Conservation (phyloP, 1,140 invertebrate genomes). For the Bombyx mandarina region DNA sequence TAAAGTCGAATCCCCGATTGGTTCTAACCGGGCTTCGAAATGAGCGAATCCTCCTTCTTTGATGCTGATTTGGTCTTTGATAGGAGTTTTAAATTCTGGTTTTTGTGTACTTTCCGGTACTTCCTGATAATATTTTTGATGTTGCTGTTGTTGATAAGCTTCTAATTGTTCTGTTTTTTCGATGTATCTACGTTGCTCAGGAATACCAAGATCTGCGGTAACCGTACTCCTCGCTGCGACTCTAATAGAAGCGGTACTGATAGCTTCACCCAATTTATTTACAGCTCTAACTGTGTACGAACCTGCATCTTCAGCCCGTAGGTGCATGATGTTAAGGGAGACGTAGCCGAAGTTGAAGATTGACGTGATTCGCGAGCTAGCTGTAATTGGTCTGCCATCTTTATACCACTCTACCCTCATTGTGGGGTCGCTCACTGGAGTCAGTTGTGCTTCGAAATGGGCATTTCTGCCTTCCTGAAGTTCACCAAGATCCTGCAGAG, state of each 20-base stretch:
- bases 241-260: constrained; percentile 83
- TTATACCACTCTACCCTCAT: constrained; percentile 99
- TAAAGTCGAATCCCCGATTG: constrained; percentile 91
- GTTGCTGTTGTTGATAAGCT: constrained; percentile 85
- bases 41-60: constrained; percentile 95
- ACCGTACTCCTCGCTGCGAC: constrained; percentile 85
- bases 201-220: constrained; percentile 88
- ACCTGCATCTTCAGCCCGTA: constrained; percentile 94
- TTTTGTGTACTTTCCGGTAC: constrained; percentile 82
- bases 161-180: constrained; percentile 94
- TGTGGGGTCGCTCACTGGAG: constrained; percentile 95
- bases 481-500: constrained; percentile 88
- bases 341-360: constrained; percentile 99
- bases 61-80: constrained; percentile 90
- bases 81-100: constrained; percentile 93
- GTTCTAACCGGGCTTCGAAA: constrained; percentile 95
- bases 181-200: constrained; percentile 94
- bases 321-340: constrained; percentile 96
- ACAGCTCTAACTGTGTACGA: constrained; percentile 91
- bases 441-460: constrained; percentile 95
- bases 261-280: constrained; percentile 88
- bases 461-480: constrained; percentile 92
- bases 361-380: constrained; percentile 94
- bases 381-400: constrained; percentile 93
- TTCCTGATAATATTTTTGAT: constrained; percentile 83